These are phyloP conservation scores for Acronicta leporina DNA, from an alignment of 2,888 invertebrate species.

Conservation along the genomic window DNA sequence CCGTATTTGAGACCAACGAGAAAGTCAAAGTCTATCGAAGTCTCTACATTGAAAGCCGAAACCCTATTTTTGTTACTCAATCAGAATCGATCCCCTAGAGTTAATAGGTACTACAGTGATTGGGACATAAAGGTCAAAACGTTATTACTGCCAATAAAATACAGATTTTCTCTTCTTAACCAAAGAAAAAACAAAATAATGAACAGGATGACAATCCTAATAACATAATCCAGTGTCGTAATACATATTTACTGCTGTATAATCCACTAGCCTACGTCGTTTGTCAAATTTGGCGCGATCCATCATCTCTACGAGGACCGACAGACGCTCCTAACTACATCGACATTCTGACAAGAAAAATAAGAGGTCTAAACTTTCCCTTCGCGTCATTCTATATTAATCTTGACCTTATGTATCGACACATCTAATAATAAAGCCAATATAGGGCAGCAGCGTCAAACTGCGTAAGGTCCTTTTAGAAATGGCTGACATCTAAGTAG, in stretches of 20 bases:
- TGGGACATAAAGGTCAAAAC: too few relatives aligned
- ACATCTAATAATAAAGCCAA: slow-evolving; percentile 34
- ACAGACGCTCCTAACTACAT: slow-evolving; percentile 1
- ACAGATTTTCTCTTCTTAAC: too few relatives aligned
- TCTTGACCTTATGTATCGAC: slow-evolving; percentile 30
- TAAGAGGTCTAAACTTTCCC: slow-evolving; percentile 16
- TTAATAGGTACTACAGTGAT: too few relatives aligned
- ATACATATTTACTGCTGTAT: not conserved
- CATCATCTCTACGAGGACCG: slow-evolving; percentile 9
- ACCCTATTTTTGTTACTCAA: too few relatives aligned
- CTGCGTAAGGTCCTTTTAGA: slow-evolving; percentile 7
- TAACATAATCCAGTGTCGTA: slow-evolving; percentile 6
- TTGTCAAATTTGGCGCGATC: slow-evolving; percentile 35
- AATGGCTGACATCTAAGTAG: not conserved
- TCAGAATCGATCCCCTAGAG: too few relatives aligned
- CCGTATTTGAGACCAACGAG: too few relatives aligned
- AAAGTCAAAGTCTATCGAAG: too few relatives aligned
- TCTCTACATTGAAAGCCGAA: too few relatives aligned
- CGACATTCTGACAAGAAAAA: slow-evolving; percentile 7
- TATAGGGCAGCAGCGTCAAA: slow-evolving; percentile 21
- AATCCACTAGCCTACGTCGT: slow-evolving; percentile 2
- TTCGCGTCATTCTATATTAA: slow-evolving; percentile 39
- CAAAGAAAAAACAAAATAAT: too few relatives aligned
- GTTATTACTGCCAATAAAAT: too few relatives aligned
- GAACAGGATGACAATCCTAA: too few relatives aligned